phyloP scores from a whole-genome alignment of 2,888 invertebrate genomes.

The Blastobasis adustella region DNA sequence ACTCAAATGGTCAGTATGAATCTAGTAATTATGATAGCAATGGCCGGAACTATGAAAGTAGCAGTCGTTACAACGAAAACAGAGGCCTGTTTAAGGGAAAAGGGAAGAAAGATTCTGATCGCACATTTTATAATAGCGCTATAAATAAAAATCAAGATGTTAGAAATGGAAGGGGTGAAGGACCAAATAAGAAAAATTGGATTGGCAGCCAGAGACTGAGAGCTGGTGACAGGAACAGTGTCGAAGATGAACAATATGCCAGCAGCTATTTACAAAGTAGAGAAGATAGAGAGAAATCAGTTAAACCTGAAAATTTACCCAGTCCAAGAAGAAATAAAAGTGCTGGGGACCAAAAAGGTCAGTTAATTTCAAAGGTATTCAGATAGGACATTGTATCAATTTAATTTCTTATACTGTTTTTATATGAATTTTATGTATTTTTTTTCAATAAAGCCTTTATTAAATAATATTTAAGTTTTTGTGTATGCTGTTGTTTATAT shows the following conservation, averaged over 20 bases:
- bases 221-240: constrained; percentile 35
- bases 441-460: constrained; percentile 7
- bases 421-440: neutral
- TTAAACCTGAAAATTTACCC: constrained; percentile 27
- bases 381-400: neutral
- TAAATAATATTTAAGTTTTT: neutral
- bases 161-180: constrained; percentile 43
- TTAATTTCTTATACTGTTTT: neutral
- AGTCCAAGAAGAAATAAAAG: constrained; percentile 42
- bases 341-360: constrained; percentile 25
- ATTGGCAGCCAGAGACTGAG: constrained; percentile 48
- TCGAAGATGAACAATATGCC: constrained; percentile 63
- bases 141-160: constrained; percentile 52
- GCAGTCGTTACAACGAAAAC: constrained; percentile 22
- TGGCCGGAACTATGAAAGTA: constrained; percentile 11
- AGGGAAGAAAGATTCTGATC: constrained; percentile 51
- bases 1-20: constrained; percentile 12
- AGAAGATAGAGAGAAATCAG: constrained; percentile 21
- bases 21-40: constrained; percentile 11
- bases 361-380: neutral
- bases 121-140: constrained; percentile 59
- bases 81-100: constrained; percentile 44
- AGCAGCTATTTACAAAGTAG: constrained; percentile 47
- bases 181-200: constrained; percentile 43
- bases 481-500: neutral